Conservation (phyloP, 2,113 vertebrate genomes). For the Castor canadensis region DNA sequence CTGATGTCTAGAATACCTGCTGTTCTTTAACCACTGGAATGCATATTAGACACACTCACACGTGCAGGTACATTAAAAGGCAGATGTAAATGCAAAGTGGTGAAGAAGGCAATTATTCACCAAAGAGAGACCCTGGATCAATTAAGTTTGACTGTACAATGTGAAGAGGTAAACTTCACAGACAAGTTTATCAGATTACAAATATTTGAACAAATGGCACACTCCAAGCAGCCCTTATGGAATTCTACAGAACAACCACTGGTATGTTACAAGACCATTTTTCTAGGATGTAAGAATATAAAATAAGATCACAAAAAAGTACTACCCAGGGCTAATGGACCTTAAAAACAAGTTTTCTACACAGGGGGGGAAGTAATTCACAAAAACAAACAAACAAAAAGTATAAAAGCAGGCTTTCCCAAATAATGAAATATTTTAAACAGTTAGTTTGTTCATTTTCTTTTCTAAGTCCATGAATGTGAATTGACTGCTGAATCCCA, state of each 20-base stretch:
- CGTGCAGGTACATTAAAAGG: neutral
- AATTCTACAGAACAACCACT: conserved; percentile 76
- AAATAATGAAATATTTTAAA: neutral
- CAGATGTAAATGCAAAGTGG: neutral
- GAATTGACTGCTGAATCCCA: conserved; percentile 79
- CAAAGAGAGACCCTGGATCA: neutral
- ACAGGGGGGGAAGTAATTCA: neutral
- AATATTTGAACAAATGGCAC: conserved; percentile 59
- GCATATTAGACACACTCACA: conserved; percentile 27
- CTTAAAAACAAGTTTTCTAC: conserved; percentile 8
- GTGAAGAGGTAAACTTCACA: neutral
- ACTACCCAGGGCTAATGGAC: neutral
- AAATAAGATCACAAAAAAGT: conserved; percentile 3
- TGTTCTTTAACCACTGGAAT: conserved; percentile 30
- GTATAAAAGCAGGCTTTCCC: neutral
- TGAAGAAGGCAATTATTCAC: neutral
- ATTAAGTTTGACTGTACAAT: neutral
- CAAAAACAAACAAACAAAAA: neutral
- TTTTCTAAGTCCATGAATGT: conserved; percentile 16
- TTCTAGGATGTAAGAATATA: neutral
- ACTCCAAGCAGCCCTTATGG: conserved; percentile 73
- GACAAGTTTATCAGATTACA: neutral
- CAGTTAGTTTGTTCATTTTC: neutral
- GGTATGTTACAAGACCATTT: neutral
- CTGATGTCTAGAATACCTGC: conserved; percentile 17